Base-by-base conservation (phyloP, 2,797 vertebrate species). In the Tamandua tetradactyla region DNA sequence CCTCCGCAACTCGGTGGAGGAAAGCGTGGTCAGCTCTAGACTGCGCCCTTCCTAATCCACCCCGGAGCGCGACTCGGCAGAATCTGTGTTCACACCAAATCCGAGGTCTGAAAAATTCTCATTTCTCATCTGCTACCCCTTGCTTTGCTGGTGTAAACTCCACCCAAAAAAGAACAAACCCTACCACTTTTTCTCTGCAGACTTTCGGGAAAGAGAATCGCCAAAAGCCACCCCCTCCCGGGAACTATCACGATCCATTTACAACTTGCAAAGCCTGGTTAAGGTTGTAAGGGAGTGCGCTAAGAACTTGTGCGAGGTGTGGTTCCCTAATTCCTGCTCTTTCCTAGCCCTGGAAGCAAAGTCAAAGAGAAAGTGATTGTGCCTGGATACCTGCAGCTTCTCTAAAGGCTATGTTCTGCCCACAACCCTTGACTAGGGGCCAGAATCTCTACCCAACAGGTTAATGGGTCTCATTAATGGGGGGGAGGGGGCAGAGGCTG, bases 291-390 rank as follows among this genome's bases (percentile, higher is more conserved):
- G 1, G 49, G 32, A 8, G 0, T 3, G 8, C 10, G 22, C 8
- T 2, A 64, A 1, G 1, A 0, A 59, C 8, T 12, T 0, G 20
- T 15, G 62, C 7, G 0, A 25, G 0, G 18, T 2, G 20, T 8
- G 1, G 20, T 74, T 74, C 27, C 20, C 47, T 25, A n/a, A 44
- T 44, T 47, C 20, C 23, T 4, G 7, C 2, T 10, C 18, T 89
- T 40, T 42, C 62, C 20, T 13, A 37, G 35, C 17, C 30, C 1
- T 0, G 2, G 49, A 66, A 69, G 25, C 30, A 27, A 17, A 52
- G 18, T 11, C 27, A 0, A 22, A 57, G 42, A 44, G 14, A 78
- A 40, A 40, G 25, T 22, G 3, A 25, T 0, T 14, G 47, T 3
- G 14, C 1, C 71, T 69, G 59, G 68, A 71, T 62, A 62, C 47